Conservation (phyloP, 2,797 vertebrate genomes). For the Halcyon badia region DNA sequence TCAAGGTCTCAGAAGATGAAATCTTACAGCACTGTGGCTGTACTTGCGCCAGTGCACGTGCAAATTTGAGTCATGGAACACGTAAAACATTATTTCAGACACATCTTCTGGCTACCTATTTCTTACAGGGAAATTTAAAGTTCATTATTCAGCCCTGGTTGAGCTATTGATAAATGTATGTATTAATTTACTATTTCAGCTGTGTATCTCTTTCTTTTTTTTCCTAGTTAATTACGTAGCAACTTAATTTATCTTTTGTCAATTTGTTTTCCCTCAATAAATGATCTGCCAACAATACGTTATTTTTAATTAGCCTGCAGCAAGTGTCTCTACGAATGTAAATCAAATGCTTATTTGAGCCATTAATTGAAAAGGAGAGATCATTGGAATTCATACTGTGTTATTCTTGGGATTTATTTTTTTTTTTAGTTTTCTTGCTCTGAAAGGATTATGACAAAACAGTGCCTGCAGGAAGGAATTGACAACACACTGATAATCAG, state of each 20-base stretch:
- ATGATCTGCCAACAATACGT: constrained; percentile 62
- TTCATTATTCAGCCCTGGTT: not conserved
- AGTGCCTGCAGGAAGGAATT: constrained; percentile 14
- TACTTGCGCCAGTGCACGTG: accelerated
- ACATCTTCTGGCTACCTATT: not conserved
- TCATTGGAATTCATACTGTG: constrained; percentile 41
- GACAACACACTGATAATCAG: constrained; percentile 26
- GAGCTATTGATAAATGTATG: constrained; percentile 58
- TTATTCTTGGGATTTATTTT: not conserved
- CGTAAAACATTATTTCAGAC: not conserved
- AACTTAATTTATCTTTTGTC: constrained; percentile 71
- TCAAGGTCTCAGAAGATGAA: not conserved
- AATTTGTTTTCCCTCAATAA: constrained; percentile 68
- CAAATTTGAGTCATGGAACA: not conserved
- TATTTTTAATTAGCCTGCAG: constrained; percentile 70
- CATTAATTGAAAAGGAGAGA: constrained; percentile 56
- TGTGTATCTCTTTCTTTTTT: not conserved
- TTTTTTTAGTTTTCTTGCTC: not conserved
- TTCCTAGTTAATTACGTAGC: constrained; percentile 32
- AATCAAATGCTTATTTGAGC: constrained; percentile 71
- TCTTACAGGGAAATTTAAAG: not conserved
- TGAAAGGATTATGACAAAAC: constrained; percentile 38
- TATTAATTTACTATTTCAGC: constrained; percentile 51
- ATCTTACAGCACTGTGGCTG: not conserved
- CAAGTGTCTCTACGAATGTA: constrained; percentile 40